Conservation (phyloP, 2,113 vertebrate species). For the Platichthys stellatus region DNA sequence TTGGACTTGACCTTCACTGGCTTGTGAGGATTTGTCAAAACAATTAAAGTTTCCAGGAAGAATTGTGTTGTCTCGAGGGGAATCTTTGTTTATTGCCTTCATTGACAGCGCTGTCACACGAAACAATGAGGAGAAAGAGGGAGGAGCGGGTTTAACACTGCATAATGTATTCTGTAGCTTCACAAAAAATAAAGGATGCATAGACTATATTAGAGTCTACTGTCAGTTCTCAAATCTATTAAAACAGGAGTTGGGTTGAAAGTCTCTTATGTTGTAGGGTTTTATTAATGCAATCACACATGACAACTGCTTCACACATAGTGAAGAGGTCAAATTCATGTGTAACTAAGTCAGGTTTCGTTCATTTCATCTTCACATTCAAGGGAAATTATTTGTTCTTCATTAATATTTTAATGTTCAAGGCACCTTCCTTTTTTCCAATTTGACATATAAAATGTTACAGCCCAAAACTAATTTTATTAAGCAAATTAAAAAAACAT, state of each 20-base stretch:
- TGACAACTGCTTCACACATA: not conserved
- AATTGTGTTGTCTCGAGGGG: constrained; percentile 65
- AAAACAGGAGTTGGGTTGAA: constrained; percentile 33
- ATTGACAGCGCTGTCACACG: not conserved
- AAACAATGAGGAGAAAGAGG: constrained; percentile 18
- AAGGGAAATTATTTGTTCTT: no score
- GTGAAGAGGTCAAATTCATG: not conserved
- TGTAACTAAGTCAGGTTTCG: not conserved
- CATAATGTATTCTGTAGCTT: not conserved
- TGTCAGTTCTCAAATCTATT: constrained; percentile 33
- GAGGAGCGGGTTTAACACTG: not conserved
- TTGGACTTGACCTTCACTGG: constrained; percentile 74
- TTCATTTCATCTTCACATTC: no score
- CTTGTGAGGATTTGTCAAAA: constrained; percentile 79
- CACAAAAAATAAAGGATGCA: constrained; percentile 8
- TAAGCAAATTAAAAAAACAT: not conserved
- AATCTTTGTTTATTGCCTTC: constrained; percentile 5
- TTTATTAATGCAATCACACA: constrained; percentile 26
- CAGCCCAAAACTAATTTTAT: not conserved
- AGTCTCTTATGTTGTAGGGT: constrained; percentile 26
- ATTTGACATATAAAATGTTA: not conserved
- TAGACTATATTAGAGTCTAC: not conserved
- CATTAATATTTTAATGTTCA: no score
- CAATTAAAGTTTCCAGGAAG: constrained; percentile 81
- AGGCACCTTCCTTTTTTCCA: no score